Conservation (phyloP, 1,140 invertebrate species). For the Globodera ellingtonae region DNA sequence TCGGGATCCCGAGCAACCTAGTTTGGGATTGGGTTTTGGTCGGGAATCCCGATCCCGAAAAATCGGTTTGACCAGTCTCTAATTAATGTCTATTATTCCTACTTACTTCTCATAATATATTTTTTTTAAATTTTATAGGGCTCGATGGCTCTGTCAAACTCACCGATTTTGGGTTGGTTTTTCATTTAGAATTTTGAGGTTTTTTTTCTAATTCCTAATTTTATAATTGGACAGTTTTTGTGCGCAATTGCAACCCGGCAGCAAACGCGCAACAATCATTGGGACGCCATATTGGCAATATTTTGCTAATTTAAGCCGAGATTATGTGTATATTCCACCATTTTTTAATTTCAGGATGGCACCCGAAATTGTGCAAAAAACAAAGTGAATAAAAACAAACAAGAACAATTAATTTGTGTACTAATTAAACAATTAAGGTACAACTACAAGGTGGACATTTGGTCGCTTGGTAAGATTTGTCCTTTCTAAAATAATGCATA, state of each 20-base stretch:
- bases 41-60: no score
- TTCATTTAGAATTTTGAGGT: constrained; percentile 32
- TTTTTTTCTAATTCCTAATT: background rate
- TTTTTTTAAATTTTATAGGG: constrained; percentile 32
- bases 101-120: background rate
- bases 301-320: background rate
- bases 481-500: background rate
- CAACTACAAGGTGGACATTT: constrained; percentile 65
- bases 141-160: constrained; percentile 63
- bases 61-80: background rate
- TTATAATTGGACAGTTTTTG: constrained; percentile 52
- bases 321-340: background rate
- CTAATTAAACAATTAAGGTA: constrained; percentile 33
- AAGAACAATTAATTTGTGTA: background rate
- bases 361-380: constrained; percentile 74
- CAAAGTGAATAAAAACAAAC: constrained; percentile 34
- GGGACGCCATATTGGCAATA: constrained; percentile 75
- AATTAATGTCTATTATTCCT: background rate
- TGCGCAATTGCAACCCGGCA: constrained; percentile 64
- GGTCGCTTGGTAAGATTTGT: constrained; percentile 55
- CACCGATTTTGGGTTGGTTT: constrained; percentile 59
- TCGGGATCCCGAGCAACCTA: no score
- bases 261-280: constrained; percentile 66
- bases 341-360: constrained; percentile 75
- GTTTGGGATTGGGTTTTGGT: no score